These are phyloP conservation scores for Rhodophaea formosa DNA, from an alignment of 2,888 invertebrate genomes.

Conservation along the genomic window DNA sequence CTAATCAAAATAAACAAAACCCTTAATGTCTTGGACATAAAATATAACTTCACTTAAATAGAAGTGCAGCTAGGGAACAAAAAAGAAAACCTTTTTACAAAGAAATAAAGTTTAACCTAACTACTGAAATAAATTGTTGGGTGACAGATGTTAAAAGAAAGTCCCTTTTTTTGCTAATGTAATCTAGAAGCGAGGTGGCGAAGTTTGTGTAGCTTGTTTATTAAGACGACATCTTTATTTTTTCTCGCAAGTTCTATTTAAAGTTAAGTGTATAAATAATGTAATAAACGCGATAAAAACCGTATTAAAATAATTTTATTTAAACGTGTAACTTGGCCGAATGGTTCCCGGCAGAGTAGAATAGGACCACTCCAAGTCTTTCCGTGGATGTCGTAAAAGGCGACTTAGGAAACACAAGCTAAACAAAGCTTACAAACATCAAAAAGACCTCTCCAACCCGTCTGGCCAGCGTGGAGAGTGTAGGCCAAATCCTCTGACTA, in stretches of 20 bases:
- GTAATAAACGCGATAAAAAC: too few species aligned
- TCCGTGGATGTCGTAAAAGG: too few species aligned
- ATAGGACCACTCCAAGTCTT: too few species aligned
- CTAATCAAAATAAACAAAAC: conserved; percentile 16
- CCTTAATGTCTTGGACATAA: conserved; percentile 7
- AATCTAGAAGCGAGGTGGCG: conserved; percentile 7
- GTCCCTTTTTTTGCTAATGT: background rate
- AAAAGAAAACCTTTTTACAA: background rate
- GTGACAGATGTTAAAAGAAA: conserved; percentile 12
- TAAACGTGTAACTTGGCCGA: too few species aligned
- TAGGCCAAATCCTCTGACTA: too few species aligned
- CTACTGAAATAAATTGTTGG: conserved; percentile 1
- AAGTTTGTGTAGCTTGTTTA: conserved; percentile 17
- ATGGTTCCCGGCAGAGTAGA: too few species aligned
- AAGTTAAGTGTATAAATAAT: too few species aligned
- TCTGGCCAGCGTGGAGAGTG: too few species aligned
- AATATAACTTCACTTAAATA: background rate
- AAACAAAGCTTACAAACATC: too few species aligned
- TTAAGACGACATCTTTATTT: conserved; percentile 8
- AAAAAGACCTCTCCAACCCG: too few species aligned
- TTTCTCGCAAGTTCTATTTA: conserved; percentile 6
- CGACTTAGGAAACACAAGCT: too few species aligned
- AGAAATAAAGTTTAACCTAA: background rate
- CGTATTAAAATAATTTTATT: too few species aligned
- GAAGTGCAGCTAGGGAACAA: background rate